Percentiles rank a stretch among this genome's conserved stretches.
These are phyloP conservation scores for Bufo bufo DNA, from an alignment of 2,113 vertebrate species.

Conservation along the genomic window DNA sequence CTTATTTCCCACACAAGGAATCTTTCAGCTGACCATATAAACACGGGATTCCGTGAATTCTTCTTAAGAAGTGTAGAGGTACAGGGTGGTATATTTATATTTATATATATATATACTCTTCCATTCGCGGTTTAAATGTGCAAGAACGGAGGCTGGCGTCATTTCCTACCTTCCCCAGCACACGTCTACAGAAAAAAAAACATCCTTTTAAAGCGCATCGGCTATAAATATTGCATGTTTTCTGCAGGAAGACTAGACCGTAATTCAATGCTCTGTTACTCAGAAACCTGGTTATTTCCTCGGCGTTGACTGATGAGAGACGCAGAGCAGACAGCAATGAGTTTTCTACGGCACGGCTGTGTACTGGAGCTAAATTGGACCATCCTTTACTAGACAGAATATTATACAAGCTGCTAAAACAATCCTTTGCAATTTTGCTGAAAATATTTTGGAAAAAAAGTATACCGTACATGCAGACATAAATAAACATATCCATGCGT, in stretches of 20 bases:
- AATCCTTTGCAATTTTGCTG: neutral
- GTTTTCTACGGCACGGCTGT: slow-evolving; percentile 1
- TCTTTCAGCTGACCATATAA: slow-evolving; percentile 42
- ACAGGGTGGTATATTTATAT: slow-evolving; percentile 33
- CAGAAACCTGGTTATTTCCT: slow-evolving; percentile 29
- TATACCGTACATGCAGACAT: too few relatives aligned
- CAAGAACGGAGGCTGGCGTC: slow-evolving; percentile 5
- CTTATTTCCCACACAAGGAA: slow-evolving; percentile 55
- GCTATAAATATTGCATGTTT: slow-evolving; percentile 42
- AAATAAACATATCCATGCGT: too few relatives aligned
- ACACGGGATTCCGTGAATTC: slow-evolving; percentile 52
- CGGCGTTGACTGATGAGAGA: slow-evolving; percentile 22
- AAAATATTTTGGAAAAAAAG: neutral
- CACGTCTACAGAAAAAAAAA: slow-evolving; percentile 5
- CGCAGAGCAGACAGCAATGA: slow-evolving; percentile 7
- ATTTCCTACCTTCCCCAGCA: neutral
- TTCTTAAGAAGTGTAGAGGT: slow-evolving; percentile 16
- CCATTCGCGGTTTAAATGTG: slow-evolving; percentile 38
- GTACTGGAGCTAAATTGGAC: neutral
- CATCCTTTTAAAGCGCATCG: neutral
- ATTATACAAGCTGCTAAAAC: neutral
- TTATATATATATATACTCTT: slow-evolving; percentile 36
- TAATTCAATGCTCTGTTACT: slow-evolving; percentile 43
- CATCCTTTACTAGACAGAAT: slow-evolving; percentile 11
- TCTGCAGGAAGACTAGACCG: slow-evolving; percentile 24